A percentile compares a stretch with the other conserved stretches of the same genome.
These are phyloP conservation scores for Drosophila maculinotata DNA, from an alignment of 2,888 invertebrate species.

Conservation along the genomic window DNA sequence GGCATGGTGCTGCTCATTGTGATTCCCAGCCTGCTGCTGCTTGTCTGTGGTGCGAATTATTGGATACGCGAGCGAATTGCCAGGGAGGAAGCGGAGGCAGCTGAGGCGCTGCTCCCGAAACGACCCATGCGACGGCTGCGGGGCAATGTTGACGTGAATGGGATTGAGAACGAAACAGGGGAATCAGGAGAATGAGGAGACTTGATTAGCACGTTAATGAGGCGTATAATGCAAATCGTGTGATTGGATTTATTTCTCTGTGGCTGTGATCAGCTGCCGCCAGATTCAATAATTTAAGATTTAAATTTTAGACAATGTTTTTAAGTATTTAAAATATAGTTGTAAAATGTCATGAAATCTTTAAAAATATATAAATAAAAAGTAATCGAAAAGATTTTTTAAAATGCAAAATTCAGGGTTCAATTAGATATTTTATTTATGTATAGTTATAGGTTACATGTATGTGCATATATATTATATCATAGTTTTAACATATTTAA, in stretches of 20 bases:
- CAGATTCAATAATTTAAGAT: too few relatives aligned
- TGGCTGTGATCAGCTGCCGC: too few relatives aligned
- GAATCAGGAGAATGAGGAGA: constrained; percentile 27
- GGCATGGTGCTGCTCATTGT: constrained; percentile 91
- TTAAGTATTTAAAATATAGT: constrained; percentile 1
- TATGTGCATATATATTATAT: constrained; percentile 41
- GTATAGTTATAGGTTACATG: constrained; percentile 55
- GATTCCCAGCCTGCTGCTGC: constrained; percentile 90
- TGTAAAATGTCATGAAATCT: not conserved
- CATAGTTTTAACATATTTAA: constrained; percentile 61
- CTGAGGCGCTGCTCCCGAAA: constrained; percentile 61
- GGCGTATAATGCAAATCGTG: constrained; percentile 37
- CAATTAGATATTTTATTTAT: constrained; percentile 69
- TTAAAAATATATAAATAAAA: not conserved
- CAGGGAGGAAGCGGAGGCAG: constrained; percentile 78
- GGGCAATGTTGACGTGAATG: constrained; percentile 6
- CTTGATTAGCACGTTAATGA: constrained; percentile 65
- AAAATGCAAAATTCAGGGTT: constrained; percentile 53
- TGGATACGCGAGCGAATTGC: constrained; percentile 86
- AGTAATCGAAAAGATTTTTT: not conserved
- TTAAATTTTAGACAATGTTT: not conserved
- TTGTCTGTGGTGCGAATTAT: constrained; percentile 89
- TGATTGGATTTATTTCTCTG: constrained; percentile 7
- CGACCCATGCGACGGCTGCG: constrained; percentile 19
- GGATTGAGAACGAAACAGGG: constrained; percentile 8